Conservation (phyloP, 2,113 vertebrate species). For the Rhabdomys dilectus region DNA sequence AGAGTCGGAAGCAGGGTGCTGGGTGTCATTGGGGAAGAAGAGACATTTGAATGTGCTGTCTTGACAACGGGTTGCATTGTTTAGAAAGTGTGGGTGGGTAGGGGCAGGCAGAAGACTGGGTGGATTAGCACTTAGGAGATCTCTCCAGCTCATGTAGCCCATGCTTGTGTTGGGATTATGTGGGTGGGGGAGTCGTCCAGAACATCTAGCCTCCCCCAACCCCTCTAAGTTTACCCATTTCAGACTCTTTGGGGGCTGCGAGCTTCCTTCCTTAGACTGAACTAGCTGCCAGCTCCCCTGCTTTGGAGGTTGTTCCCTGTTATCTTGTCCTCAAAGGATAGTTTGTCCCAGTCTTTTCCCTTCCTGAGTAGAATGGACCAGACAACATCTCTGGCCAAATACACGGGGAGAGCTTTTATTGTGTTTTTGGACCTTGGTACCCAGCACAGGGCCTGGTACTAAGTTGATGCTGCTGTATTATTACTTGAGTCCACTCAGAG, state of each 20-base stretch:
- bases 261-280: constrained; percentile 31
- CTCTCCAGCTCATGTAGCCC: not conserved
- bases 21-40: constrained; percentile 31
- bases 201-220: not conserved
- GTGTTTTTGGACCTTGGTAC: constrained; percentile 6
- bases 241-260: not conserved
- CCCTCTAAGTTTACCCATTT: not conserved
- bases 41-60: not conserved
- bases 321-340: constrained; percentile 23
- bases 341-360: not conserved
- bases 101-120: not conserved
- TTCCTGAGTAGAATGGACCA: constrained; percentile 7
- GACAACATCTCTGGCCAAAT: not conserved
- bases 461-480: not conserved
- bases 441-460: not conserved
- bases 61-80: constrained; percentile 53
- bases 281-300: constrained; percentile 15
- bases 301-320: constrained; percentile 1
- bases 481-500: not conserved
- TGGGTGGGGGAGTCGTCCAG: not conserved
- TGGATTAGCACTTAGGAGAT: constrained; percentile 43
- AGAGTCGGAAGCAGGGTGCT: constrained; percentile 10
- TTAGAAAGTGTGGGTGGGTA: constrained; percentile 52
- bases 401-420: not conserved
- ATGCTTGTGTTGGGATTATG: constrained; percentile 6